Percentiles rank a stretch among this genome's conserved stretches.
Conservation (phyloP, 2,888 invertebrate species). For the Clostera curtula region DNA sequence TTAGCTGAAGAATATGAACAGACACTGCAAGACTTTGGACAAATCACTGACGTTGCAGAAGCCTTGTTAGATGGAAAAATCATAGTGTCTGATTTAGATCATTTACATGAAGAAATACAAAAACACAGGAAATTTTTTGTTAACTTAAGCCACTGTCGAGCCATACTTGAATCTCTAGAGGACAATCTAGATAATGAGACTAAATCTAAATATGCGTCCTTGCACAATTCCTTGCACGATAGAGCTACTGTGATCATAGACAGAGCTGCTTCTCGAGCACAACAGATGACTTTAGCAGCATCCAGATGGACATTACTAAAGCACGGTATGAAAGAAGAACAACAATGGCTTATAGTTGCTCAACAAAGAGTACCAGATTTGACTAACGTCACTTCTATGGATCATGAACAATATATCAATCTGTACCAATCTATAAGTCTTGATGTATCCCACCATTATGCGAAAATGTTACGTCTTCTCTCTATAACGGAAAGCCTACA, state of each 20-base stretch:
- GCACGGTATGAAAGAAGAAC: constrained; percentile 88
- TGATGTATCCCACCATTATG: constrained; percentile 87
- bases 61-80: constrained; percentile 86
- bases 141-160: constrained; percentile 89
- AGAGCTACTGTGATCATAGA: constrained; percentile 85
- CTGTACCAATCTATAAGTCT: constrained; percentile 86
- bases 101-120: constrained; percentile 92
- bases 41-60: constrained; percentile 90
- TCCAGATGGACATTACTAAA: constrained; percentile 88
- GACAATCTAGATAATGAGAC: constrained; percentile 89
- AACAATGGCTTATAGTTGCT: constrained; percentile 88
- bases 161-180: constrained; percentile 89
- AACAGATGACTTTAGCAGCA: constrained; percentile 89
- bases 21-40: constrained; percentile 88
- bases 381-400: constrained; percentile 85
- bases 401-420: constrained; percentile 89
- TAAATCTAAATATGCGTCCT: constrained; percentile 79
- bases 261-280: constrained; percentile 86
- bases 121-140: constrained; percentile 93
- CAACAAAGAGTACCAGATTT: constrained; percentile 89
- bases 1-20: constrained; percentile 92
- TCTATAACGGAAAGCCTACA: constrained; percentile 83
- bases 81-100: constrained; percentile 82
- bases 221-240: constrained; percentile 86
- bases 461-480: constrained; percentile 83